These are phyloP conservation scores for Leptoteleia sp. DNA, from an alignment of 1,140 invertebrate genomes.

Conservation along the genomic window DNA sequence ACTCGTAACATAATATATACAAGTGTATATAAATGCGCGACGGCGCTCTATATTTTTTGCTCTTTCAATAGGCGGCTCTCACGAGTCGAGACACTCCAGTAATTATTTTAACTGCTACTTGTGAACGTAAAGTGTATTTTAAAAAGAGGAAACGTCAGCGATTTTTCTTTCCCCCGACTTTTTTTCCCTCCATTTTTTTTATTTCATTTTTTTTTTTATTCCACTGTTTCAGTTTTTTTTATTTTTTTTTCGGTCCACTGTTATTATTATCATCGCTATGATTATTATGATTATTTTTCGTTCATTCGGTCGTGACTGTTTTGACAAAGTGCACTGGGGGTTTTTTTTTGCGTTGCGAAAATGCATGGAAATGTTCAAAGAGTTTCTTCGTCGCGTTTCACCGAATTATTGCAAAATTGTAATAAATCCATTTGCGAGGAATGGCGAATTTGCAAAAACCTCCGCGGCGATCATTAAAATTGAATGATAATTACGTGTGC, in stretches of 20 bases:
- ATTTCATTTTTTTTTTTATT: too few species aligned
- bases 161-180: conserved; percentile 41
- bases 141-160: conserved; percentile 59
- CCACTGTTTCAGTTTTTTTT: too few species aligned
- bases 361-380: too few species aligned
- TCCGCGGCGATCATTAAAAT: background rate
- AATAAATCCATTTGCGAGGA: too few species aligned
- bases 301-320: conserved; percentile 36
- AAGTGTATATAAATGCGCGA: conserved; percentile 25
- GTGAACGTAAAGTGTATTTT: conserved; percentile 56
- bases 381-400: too few species aligned
- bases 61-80: conserved; percentile 53
- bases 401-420: too few species aligned
- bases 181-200: conserved; percentile 20
- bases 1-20: conserved; percentile 53
- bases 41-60: conserved; percentile 39
- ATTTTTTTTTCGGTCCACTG: too few species aligned
- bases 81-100: conserved; percentile 56
- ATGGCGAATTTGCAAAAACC: background rate
- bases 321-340: conserved; percentile 56
- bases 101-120: conserved; percentile 66
- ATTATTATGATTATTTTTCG: conserved; percentile 37
- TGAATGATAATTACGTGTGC: too few species aligned
- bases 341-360: too few species aligned
- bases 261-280: too few species aligned